Evolutionary conservation across 2,888 invertebrate genomes (phyloP), one percentile per base, ranked within the genome.

Genomic region (Torymus auratus): DNA sequence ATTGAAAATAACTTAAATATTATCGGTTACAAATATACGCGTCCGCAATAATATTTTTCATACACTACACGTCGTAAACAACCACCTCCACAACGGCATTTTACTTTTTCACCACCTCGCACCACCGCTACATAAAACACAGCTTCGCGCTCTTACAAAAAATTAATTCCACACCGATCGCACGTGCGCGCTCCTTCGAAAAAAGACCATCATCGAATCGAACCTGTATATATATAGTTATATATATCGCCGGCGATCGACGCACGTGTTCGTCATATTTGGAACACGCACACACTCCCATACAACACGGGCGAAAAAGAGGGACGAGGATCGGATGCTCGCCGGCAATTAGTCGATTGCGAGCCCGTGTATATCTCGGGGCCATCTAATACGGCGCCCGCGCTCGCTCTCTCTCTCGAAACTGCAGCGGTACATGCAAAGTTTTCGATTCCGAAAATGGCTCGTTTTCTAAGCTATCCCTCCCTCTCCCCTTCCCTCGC

Each of bases 371-470:
- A 41, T 58, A 71, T 76, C 72, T 61, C 79, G 53, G 17, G 70
- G 67, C 78, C 75, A 67, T 78, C 78, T 74, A 73, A 67, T 78
- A 71, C 23, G 28, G 23, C 15, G 60, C 28, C 17, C 52, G 28
- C 7, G 5, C 7, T 41, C 7, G 5, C 41, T 41, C 41, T 41
- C 41, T 41, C 5, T n/a, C 41, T 58, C 72, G 28, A 80, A 82
- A 82, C 78, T 82, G 80, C 82, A 78, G 50, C 65, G 64, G 23
- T 53, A 79, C 83, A 83, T 81, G 83, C 83, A 81, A 83, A 81
- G 67, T 69, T 82, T 80, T 81, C 83, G 78, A 83, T 83, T 81
- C 74, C 78, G 68, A 79, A 81, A 83, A 79, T 83, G 81, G 81
- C 73, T 81, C 74, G 78, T 56, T 78, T 75, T 75, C 78, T 64